Conservation (phyloP, 1,140 invertebrate species). For the Homalodisca vitripennis region DNA sequence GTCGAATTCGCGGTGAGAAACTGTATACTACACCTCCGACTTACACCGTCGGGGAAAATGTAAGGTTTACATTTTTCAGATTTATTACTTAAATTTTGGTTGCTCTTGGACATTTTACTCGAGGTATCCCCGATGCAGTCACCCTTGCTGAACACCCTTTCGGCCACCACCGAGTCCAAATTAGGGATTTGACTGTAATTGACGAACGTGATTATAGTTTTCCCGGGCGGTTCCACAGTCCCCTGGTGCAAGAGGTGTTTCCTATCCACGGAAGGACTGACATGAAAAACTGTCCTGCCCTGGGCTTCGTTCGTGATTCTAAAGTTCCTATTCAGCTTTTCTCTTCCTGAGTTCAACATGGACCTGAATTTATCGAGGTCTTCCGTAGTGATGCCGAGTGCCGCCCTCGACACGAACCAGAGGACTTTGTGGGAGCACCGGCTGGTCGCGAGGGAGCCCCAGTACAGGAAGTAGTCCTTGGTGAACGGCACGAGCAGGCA, state of each 20-base stretch:
- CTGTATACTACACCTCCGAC: too few species aligned
- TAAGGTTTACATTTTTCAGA: too few species aligned
- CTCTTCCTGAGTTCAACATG: not conserved
- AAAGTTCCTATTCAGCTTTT: not conserved
- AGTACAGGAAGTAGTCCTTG: not conserved
- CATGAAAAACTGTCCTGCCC: constrained; percentile 3
- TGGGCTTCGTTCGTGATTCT: not conserved
- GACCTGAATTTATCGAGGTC: constrained; percentile 1
- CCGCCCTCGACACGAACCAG: not conserved
- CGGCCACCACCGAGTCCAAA: not conserved
- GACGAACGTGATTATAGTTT: not conserved
- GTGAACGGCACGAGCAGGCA: not conserved
- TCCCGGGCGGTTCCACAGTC: not conserved
- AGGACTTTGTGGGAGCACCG: not conserved
- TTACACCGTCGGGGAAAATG: too few species aligned
- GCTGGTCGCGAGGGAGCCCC: not conserved
- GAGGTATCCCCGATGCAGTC: too few species aligned
- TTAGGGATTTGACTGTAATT: not conserved
- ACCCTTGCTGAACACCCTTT: too few species aligned
- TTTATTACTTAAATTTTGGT: too few species aligned
- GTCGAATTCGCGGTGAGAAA: too few species aligned
- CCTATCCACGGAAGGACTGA: not conserved
- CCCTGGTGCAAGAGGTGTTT: constrained; percentile 4
- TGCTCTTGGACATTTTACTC: too few species aligned
- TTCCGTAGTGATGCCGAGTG: not conserved